Evolutionary conservation across 35 echinoderm and acorn worm species (phyloP), one percentile per base, ranked within the genome.

Genomic region (Lytechinus pictus): DNA sequence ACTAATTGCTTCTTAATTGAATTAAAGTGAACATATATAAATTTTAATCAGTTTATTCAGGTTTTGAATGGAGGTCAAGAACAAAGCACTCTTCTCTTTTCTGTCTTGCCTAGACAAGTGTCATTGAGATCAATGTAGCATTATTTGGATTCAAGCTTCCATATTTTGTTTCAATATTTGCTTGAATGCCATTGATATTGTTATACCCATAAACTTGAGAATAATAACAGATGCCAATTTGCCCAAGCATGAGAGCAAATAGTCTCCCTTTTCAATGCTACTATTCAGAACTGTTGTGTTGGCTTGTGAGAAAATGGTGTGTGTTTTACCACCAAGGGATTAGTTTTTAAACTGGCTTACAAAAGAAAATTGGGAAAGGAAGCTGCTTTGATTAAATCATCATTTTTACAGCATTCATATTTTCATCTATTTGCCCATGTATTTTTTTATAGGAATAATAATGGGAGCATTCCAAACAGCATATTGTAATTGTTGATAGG

Each of bases 251-350:
- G 66, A 79, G 66, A 79, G 66, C 66, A 79, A 79, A 79, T 79
- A 79, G 66, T 79, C 66, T 79, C 66, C 66, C 19, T 79, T 58
- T 79, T 79, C 66, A 7, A 79, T 79, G 66, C 1, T 79, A 7
- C 66, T 79, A n/a, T 79, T 79, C 19, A 79, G 6, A 24, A 16
- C 66, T 79, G 66, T 79, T 79, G 16, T 79, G 66, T 79, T 79
- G 66, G 66, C 66, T 79, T 79, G 66, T 79, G 66, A 79, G 66
- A 79, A 79, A 79, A 79, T 79, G n/a, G 19, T 79, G 66, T 79
- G 66, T 79, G 14, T 79, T 79, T 79, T 79, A 79, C 66, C 66
- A 79, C 66, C 66, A 79, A 79, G 66, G 66, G 66, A 79, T 79
- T 79, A 79, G 66, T 14, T 79, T 58, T 79, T 24, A 24, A 16